Conservation (phyloP, 2,113 vertebrate species). For the Burhinus oedicnemus region DNA sequence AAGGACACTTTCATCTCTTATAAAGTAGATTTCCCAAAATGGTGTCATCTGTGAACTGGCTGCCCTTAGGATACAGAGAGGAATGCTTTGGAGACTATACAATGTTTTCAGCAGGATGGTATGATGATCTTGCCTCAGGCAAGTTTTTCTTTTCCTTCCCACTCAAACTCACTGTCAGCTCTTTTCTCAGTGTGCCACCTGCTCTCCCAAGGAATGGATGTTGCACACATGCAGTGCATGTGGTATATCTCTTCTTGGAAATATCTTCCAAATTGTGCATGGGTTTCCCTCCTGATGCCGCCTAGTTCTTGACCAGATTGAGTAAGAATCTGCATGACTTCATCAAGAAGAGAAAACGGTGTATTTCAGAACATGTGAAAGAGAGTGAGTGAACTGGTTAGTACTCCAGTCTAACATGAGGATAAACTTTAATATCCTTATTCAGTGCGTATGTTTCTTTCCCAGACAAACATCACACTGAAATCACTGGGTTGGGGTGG, state of each 20-base stretch:
- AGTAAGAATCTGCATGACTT: background rate
- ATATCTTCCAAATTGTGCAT: background rate
- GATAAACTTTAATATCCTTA: background rate
- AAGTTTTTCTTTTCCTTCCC: background rate
- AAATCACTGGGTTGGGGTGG: background rate
- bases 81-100: background rate
- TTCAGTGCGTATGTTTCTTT: background rate
- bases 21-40: background rate
- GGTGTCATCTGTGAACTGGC: background rate
- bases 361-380: background rate
- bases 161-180: background rate
- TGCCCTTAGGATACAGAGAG: background rate
- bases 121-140: background rate
- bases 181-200: background rate
- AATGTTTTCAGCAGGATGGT: background rate
- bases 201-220: background rate
- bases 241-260: background rate
- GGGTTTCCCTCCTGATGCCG: background rate
- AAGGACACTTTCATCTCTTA: background rate
- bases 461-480: background rate
- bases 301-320: background rate
- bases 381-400: background rate
- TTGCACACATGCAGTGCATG: background rate
- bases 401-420: background rate
- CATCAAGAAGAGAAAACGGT: background rate